A percentile compares a stretch with the other conserved stretches of the same genome.
Evolutionary conservation across 2,888 invertebrate species (phyloP).

Genomic region (Fragum fragum): DNA sequence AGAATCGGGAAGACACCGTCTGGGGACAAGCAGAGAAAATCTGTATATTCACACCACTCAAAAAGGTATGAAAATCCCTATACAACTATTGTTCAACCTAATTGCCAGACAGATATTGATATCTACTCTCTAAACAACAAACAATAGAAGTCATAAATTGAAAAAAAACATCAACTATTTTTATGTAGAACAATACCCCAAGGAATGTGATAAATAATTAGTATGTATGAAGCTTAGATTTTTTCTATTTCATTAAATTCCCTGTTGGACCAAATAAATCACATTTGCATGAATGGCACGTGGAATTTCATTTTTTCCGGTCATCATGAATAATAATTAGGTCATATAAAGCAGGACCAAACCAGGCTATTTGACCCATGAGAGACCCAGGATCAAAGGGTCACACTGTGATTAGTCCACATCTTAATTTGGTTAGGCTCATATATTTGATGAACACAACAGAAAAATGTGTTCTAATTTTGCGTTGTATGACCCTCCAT

Average conservation of each 20-base stretch:
- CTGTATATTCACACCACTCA: too few relatives aligned
- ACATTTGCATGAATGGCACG: slow-evolving; percentile 14
- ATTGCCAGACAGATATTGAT: too few relatives aligned
- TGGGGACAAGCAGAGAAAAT: too few relatives aligned
- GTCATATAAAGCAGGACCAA: background rate
- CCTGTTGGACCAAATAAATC: background rate
- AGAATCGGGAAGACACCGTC: too few relatives aligned
- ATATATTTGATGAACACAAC: slow-evolving; percentile 8
- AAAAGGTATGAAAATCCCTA: too few relatives aligned
- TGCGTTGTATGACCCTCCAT: too few relatives aligned
- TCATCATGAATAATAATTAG: slow-evolving; percentile 16
- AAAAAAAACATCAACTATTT: background rate
- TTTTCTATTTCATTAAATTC: slow-evolving; percentile 10
- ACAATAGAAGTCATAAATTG: background rate
- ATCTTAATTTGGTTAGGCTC: slow-evolving; percentile 10
- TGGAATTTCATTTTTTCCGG: background rate
- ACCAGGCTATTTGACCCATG: background rate
- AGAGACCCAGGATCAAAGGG: slow-evolving; percentile 16
- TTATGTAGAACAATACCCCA: background rate
- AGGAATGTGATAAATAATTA: background rate
- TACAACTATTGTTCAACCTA: too few relatives aligned
- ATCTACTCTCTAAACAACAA: too few relatives aligned
- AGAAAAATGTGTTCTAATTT: slow-evolving; percentile 10
- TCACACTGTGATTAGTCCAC: background rate
- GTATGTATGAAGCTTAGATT: slow-evolving; percentile 15